Percentiles rank a stretch among this genome's conserved stretches.
Conservation (phyloP, 2,113 vertebrate species). For the Bambusicola thoracicus region DNA sequence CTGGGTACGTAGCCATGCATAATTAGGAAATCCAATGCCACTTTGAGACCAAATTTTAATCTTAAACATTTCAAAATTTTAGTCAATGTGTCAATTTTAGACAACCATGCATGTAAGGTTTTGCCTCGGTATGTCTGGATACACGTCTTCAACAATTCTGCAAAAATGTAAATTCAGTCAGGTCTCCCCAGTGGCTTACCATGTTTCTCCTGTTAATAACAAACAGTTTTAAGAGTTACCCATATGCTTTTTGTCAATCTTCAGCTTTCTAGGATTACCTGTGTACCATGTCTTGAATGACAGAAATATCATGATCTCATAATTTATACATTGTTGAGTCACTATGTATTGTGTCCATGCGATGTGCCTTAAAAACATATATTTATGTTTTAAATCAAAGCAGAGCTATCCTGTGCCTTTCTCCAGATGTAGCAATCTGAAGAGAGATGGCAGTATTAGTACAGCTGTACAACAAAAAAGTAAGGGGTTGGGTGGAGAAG, state of each 20-base stretch:
- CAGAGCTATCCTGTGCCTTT: not conserved
- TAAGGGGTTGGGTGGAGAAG: not conserved
- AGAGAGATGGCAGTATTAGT: constrained; percentile 21
- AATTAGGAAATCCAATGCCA: not conserved
- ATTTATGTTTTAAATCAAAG: constrained; percentile 50
- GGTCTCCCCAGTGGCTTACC: constrained; percentile 42
- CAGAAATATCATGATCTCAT: constrained; percentile 63
- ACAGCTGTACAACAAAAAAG: not conserved
- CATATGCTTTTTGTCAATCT: constrained; percentile 66
- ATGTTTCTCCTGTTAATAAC: constrained; percentile 57
- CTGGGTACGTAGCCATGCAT: not conserved
- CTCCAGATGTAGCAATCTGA: constrained; percentile 19
- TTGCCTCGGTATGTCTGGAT: not conserved
- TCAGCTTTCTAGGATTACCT: constrained; percentile 68
- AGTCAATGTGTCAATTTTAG: not conserved
- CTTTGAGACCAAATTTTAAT: constrained; percentile 12
- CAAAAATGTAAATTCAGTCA: constrained; percentile 37
- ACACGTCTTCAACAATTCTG: not conserved
- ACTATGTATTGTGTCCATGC: constrained; percentile 31
- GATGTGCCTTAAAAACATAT: constrained; percentile 49
- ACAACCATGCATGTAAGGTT: not conserved
- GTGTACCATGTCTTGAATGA: constrained; percentile 25
- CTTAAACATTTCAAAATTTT: not conserved
- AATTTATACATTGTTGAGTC: constrained; percentile 56
- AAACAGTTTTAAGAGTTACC: constrained; percentile 41